Evolutionary conservation across 1,140 invertebrate species (phyloP).

Genomic region (Bombus cullumanus): DNA sequence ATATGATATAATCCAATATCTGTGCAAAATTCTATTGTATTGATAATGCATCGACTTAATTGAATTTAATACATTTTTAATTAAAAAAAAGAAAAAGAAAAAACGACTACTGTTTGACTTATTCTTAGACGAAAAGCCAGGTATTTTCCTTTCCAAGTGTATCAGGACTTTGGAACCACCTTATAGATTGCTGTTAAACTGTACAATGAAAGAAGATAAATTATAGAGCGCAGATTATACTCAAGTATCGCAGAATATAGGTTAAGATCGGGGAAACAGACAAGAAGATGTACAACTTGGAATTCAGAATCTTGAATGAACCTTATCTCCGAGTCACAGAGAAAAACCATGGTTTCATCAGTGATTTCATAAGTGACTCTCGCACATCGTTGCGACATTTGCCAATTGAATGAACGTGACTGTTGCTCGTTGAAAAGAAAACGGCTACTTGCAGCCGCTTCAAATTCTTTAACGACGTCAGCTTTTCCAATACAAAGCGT

Average conservation of each 20-base stretch:
- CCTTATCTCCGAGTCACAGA: background rate
- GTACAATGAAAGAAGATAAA: too few species aligned
- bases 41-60: too few species aligned
- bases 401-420: conserved; percentile 29
- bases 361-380: conserved; percentile 27
- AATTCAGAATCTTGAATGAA: conserved; percentile 26
- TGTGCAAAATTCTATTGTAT: too few species aligned
- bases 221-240: background rate
- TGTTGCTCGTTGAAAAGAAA: conserved; percentile 1
- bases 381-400: conserved; percentile 16
- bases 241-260: background rate
- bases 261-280: background rate
- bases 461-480: conserved; percentile 24
- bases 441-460: background rate
- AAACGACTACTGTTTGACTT: too few species aligned
- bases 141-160: too few species aligned
- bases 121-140: too few species aligned
- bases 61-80: too few species aligned
- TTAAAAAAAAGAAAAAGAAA: too few species aligned
- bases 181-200: too few species aligned
- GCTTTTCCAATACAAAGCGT: background rate
- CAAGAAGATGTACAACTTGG: background rate
- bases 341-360: conserved; percentile 23
- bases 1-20: too few species aligned
- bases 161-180: too few species aligned